Conservation (phyloP, 2,113 vertebrate genomes). For the Eonycteris spelaea region DNA sequence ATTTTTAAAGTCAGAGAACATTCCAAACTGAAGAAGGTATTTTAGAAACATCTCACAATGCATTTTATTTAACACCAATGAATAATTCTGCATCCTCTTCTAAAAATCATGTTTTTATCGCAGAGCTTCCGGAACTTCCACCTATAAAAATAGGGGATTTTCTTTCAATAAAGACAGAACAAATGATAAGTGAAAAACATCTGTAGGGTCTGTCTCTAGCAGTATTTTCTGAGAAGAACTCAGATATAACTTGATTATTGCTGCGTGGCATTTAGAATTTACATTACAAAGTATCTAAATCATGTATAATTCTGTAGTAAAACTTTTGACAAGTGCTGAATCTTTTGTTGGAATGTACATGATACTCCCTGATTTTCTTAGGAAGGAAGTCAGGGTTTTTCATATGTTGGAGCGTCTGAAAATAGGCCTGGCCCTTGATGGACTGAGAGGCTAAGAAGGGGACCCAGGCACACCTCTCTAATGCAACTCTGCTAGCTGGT, state of each 20-base stretch:
- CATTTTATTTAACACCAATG: slow-evolving; percentile 63
- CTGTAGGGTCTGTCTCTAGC: neutral
- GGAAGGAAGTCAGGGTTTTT: neutral
- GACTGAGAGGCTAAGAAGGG: neutral
- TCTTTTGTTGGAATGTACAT: neutral
- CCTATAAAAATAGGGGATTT: slow-evolving; percentile 75
- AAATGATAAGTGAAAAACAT: neutral
- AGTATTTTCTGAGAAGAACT: neutral
- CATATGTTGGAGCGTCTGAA: neutral
- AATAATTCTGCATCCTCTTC: slow-evolving; percentile 58
- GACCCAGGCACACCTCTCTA: too few species aligned
- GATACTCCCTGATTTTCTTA: neutral
- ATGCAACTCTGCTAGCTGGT: neutral
- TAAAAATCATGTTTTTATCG: slow-evolving; percentile 73
- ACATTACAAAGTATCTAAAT: neutral
- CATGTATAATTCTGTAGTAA: neutral
- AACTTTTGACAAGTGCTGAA: neutral
- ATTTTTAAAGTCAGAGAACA: slow-evolving; percentile 65
- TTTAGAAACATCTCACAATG: slow-evolving; percentile 72
- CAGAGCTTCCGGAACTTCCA: slow-evolving; percentile 86
- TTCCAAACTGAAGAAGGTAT: slow-evolving; percentile 66
- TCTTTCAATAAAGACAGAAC: slow-evolving; percentile 58
- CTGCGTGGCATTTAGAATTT: neutral
- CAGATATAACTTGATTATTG: neutral
- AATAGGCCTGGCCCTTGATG: neutral